These are phyloP conservation scores for Osmerus mordax DNA, from an alignment of 2,113 vertebrate species.

Conservation along the genomic window DNA sequence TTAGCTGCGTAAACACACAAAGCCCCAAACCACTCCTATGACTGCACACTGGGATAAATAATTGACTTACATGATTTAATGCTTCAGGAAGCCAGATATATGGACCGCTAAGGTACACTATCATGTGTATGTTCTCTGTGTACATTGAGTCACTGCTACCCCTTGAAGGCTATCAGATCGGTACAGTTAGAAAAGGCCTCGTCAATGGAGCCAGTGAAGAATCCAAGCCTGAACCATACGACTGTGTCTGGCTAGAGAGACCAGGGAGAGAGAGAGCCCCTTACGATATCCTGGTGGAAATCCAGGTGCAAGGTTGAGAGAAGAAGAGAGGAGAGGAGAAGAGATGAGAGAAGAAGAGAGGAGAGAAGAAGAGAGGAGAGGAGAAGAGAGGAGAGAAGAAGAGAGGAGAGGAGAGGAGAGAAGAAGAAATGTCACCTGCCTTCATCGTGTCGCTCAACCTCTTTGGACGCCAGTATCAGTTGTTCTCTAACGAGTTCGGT, in stretches of 20 bases:
- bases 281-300: not conserved
- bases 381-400: too few species aligned
- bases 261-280: not conserved
- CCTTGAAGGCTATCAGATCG: not conserved
- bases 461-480: too few species aligned
- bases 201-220: not conserved
- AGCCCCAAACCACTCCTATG: conserved; percentile 1
- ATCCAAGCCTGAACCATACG: not conserved
- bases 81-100: conserved; percentile 13
- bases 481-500: too few species aligned
- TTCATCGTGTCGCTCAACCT: too few species aligned
- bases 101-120: conserved; percentile 14
- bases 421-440: too few species aligned
- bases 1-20: conserved; percentile 13
- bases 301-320: too few species aligned
- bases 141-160: conserved; percentile 15
- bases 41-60: conserved; percentile 3
- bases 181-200: not conserved
- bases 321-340: too few species aligned
- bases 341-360: too few species aligned
- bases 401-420: too few species aligned
- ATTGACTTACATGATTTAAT: conserved; percentile 21
- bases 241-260: conserved; percentile 2
- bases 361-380: too few species aligned
- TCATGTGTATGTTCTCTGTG: not conserved